Base-by-base conservation (phyloP, 2,113 vertebrate species). In the Myrmophylax atrothorax region DNA sequence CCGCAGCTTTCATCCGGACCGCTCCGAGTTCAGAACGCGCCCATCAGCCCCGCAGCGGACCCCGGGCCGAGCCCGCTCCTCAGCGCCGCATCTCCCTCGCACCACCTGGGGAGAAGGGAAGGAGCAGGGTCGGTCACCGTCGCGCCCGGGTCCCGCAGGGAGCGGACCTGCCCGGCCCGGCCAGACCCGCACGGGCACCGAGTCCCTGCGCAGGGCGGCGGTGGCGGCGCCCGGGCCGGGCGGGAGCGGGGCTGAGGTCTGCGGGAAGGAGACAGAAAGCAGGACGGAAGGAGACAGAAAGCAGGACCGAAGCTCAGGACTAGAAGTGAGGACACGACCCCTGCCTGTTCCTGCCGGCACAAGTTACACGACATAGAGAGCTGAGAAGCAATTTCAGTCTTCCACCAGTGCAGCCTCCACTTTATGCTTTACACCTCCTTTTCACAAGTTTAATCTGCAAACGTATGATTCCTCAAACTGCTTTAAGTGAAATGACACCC, bases 21-120 rank as follows among this genome's bases (percentile, higher is more conserved):
- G 24, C 33, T 73, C 76, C 87, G 69, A 7, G 49, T 10, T 94
- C 92, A 62, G 10, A 13, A 18, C 3, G 50, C 72, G 91, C 60
- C 94, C 84, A 9, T 87, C 93, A 46, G 62, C 68, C 77, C 42
- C 37, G 33, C 53, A 38, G 74, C 50, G 83, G 78, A 68, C 28
- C 64, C 94, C 50, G 44, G 52, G 75, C 79, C 29, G 66, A 74
- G 80, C 70, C 77, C 66, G 68, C 40, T 75, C 47, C 80, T 76
- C 25, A 66, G 87, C 5, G 94, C 82, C 84, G 85, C 96, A 91
- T 97, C 46, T 37, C 88, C 50, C 84, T 79, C 50, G 63, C 80
- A 84, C 25, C 87, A 70, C 96, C 98, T 98, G 96, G 50, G 84
- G 93, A 94, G 75, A 88, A 80, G 91, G 76, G 92, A 97, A 95